Evolutionary conservation across 1,140 invertebrate genomes (phyloP), one percentile per base, ranked within the genome.

Genomic region (Drosophila nannoptera): DNA sequence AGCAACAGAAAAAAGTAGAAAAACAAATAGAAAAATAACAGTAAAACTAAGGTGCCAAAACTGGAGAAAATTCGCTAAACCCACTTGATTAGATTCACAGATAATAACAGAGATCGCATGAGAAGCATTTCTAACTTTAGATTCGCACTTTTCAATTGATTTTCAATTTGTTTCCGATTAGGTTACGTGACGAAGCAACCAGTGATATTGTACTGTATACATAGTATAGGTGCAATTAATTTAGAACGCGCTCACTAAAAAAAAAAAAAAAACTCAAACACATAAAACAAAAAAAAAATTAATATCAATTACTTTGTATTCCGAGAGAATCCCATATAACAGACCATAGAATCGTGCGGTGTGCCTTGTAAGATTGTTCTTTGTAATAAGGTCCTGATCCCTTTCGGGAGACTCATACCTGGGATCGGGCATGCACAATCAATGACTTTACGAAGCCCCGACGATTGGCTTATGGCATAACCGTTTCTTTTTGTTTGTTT

Each of bases 121-220:
- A 35, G 40, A 61, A 67, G 22, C 46, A 59, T 49, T 16, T 65
- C 29, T 71, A 68, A 61, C 38, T 55, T 74, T 82, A 35, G 55
- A 52, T 74, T 65, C 49, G 69, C 77, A 80, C 69, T 69, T 64
- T 80, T 84, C 56, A 81, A 84, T 87, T 87, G 62, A 73, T 72
- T 78, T 77, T 43, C 75, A 73, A 81, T 69, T 84, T 84, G 81
- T 86, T 86, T 86, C 81, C 77, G 77, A 81, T 75, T 86, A 84
- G 81, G 82, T 86, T 86, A 86, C 77, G 77, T 87, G 81, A 81
- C 75, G 87, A 89, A 89, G 87, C 88, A 89, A 89, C 86, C 88
- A 89, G 88, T 89, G 88, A 89, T 89, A 89, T 89, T 89, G 88
- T 89, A 84, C 88, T 89, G 75, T 89, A 89, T 89, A 89, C 88